Conservation (phyloP, 1,140 invertebrate species). For the Carposina sasakii region DNA sequence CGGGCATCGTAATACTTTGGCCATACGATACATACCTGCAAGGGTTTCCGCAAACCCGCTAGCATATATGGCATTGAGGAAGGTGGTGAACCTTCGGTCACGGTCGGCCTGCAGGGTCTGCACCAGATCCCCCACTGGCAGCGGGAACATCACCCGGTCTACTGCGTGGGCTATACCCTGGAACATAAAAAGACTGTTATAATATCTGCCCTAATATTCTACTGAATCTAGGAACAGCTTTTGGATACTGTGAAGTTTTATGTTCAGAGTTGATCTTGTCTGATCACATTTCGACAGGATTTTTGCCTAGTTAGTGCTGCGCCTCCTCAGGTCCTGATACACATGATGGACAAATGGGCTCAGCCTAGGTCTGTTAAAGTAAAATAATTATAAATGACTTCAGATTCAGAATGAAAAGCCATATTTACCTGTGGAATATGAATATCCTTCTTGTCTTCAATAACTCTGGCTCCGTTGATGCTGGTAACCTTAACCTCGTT, state of each 20-base stretch:
- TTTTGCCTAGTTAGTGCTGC: too few species aligned
- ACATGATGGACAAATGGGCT: too few species aligned
- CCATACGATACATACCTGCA: constrained; percentile 74
- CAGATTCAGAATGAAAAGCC: too few species aligned
- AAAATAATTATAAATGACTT: too few species aligned
- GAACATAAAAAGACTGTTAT: constrained; percentile 12
- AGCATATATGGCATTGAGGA: constrained; percentile 82
- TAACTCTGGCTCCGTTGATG: constrained; percentile 86
- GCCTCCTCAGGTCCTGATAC: too few species aligned
- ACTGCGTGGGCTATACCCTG: constrained; percentile 90
- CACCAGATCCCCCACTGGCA: constrained; percentile 86
- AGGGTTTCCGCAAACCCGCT: constrained; percentile 84
- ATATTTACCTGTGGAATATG: constrained; percentile 77
- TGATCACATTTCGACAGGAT: too few species aligned
- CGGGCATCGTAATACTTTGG: too few species aligned
- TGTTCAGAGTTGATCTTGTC: too few species aligned
- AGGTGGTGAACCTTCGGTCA: constrained; percentile 83
- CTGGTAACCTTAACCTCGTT: constrained; percentile 87
- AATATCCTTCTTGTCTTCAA: constrained; percentile 86
- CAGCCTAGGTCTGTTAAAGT: too few species aligned
- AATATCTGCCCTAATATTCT: too few species aligned
- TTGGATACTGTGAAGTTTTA: too few species aligned
- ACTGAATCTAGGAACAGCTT: too few species aligned
- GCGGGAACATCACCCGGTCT: constrained; percentile 89
- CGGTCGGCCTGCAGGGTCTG: constrained; percentile 87